Base-by-base conservation (phyloP, 2,888 invertebrate genomes). In the Acanthosepion esculentum region DNA sequence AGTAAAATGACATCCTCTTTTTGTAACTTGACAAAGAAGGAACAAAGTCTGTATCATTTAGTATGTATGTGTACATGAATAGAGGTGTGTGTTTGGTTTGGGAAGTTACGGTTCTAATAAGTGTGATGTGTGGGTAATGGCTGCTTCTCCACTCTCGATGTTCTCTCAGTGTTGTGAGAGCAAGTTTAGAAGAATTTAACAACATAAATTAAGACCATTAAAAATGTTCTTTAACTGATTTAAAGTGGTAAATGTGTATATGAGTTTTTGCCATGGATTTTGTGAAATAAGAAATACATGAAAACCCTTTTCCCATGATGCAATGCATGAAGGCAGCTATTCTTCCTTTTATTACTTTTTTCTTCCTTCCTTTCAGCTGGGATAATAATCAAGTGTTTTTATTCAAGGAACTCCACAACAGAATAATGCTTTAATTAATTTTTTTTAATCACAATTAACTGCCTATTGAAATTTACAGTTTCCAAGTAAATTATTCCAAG, bases 51-150 rank as follows among this genome's bases (percentile, higher is more conserved):
- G 23, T n/a, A n/a, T 15, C 18, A 12, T 78, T n/a, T 18, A n/a
- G n/a, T 15, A 23, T 78, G n/a, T 78, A n/a, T 78, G n/a, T 12
- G 78, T 78, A 29, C 33, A 33, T 15, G 33, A 33, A 18, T n/a
- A n/a, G 3, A n/a, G 78, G 10, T 8, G n/a, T n/a, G n/a, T 78
- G 78, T 78, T 5, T n/a, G 12, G n/a, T 18, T 78, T 15, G 15
- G 78, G 10, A 78, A 78, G 78, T 78, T 78, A n/a, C 33, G n/a
- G 18, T 29, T 33, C 78, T 78, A n/a, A 23, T 78, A 78, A 78
- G 78, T 78, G 29, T 78, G 78, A 78, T 78, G 78, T 29, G 78
- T 78, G 78, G n/a, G 78, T 78, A 78, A 78, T 78, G 78, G 78
- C 78, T 78, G 78, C n/a, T 78, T 78, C n/a, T 78, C 15, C 15